These are phyloP conservation scores for Ormyrus rosae DNA, from an alignment of 2,888 invertebrate genomes.

Conservation along the genomic window DNA sequence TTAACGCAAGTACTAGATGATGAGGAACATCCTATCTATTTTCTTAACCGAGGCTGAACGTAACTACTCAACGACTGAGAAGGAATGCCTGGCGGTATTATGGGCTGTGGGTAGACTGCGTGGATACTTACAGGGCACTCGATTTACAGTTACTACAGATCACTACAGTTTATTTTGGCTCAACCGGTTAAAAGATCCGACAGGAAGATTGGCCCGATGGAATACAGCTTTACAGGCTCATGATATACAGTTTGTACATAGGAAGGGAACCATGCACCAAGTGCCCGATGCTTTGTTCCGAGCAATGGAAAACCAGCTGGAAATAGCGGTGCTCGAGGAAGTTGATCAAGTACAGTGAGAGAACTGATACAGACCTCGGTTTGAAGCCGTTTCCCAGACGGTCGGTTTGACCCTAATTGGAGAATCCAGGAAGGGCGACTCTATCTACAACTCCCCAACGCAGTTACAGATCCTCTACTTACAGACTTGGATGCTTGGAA, in stretches of 20 bases:
- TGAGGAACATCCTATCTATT: conserved; percentile 15
- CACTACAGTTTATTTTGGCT: conserved; percentile 53
- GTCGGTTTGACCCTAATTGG: too few relatives aligned
- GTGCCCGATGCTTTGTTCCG: too few relatives aligned
- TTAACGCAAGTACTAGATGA: conserved; percentile 6
- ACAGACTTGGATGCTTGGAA: too few relatives aligned
- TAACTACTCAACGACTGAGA: conserved; percentile 34
- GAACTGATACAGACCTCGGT: too few relatives aligned
- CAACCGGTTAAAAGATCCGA: conserved; percentile 22
- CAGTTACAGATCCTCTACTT: too few relatives aligned
- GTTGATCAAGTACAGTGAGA: too few relatives aligned
- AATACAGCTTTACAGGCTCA: background rate
- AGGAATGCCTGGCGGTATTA: conserved; percentile 51
- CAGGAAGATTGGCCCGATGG: background rate
- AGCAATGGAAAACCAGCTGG: too few relatives aligned
- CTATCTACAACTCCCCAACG: too few relatives aligned
- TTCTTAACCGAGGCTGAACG: conserved; percentile 49
- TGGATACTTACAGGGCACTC: background rate
- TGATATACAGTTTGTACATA: background rate
- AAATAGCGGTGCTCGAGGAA: too few relatives aligned
- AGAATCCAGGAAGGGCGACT: too few relatives aligned
- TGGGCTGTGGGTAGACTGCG: conserved; percentile 45
- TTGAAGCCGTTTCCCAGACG: too few relatives aligned
- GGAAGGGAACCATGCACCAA: background rate
- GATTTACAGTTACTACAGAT: conserved; percentile 59